These are phyloP conservation scores for Octomys mimax DNA, from an alignment of 2,797 vertebrate species.

Conservation along the genomic window DNA sequence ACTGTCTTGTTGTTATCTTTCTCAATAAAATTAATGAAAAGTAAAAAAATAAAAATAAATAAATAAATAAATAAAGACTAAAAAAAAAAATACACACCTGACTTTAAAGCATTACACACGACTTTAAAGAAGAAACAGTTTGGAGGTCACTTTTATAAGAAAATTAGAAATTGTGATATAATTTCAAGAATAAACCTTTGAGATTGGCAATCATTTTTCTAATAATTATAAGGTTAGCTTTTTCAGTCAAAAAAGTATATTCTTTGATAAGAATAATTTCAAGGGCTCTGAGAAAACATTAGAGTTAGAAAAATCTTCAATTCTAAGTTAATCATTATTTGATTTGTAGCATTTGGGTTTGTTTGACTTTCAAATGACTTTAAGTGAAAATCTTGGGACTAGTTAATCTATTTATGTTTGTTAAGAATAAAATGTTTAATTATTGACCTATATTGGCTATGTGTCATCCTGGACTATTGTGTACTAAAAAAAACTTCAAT, in stretches of 20 bases:
- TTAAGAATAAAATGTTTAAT: slow-evolving; percentile 32
- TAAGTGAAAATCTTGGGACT: not conserved
- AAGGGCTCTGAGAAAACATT: not conserved
- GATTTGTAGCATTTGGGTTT: not conserved
- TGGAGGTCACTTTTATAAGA: not conserved
- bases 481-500: not conserved
- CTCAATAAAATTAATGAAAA: too few relatives aligned
- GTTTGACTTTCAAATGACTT: slow-evolving; percentile 63
- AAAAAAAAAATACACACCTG: too few relatives aligned
- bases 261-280: not conserved
- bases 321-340: not conserved
- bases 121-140: not conserved
- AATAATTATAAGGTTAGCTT: not conserved
- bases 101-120: not conserved
- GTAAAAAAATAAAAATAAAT: too few relatives aligned
- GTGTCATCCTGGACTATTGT: slow-evolving; percentile 31
- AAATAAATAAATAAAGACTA: too few relatives aligned
- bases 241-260: not conserved
- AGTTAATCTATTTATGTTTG: slow-evolving; percentile 26
- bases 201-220: not conserved
- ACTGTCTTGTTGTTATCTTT: too few relatives aligned
- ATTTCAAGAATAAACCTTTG: not conserved
- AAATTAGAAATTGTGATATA: not conserved
- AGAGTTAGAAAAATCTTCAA: not conserved
- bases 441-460: not conserved